phyloP scores from a whole-genome alignment of 1,140 invertebrate genomes.

The Drosophila biarmipes region DNA sequence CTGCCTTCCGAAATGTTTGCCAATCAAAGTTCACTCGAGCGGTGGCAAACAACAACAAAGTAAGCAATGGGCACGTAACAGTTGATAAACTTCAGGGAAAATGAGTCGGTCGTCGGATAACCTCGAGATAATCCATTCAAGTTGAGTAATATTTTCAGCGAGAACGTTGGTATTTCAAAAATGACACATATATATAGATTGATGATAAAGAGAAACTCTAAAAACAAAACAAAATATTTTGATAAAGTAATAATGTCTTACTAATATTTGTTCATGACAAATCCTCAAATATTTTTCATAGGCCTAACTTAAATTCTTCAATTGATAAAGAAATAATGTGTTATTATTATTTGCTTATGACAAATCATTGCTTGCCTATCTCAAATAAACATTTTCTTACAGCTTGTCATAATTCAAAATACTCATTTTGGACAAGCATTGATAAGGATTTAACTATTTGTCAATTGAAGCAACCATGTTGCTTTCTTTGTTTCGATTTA shows the following conservation, averaged over 20 bases:
- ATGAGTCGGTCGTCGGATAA: constrained; percentile 6
- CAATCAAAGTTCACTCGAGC: constrained; percentile 44
- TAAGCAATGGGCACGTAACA: constrained; percentile 35
- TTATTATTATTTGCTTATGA: constrained; percentile 6
- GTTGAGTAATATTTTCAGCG: constrained; percentile 11
- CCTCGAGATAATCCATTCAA: not conserved
- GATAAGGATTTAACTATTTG: not conserved
- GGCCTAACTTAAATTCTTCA: not conserved
- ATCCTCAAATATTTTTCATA: not conserved
- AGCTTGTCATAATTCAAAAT: constrained; percentile 3
- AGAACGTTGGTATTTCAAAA: not conserved
- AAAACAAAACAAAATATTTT: not conserved
- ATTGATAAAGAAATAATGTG: not conserved
- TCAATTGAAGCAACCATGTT: not conserved
- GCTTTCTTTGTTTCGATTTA: not conserved
- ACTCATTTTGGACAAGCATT: not conserved
- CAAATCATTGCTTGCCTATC: not conserved
- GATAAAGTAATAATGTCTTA: not conserved
- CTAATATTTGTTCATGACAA: constrained; percentile 11
- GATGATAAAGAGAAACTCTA: no score
- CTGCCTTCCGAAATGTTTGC: constrained; percentile 40
- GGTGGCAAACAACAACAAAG: constrained; percentile 27
- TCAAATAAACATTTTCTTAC: not conserved
- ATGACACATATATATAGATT: not conserved
- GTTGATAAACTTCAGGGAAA: constrained; percentile 28